Evolutionary conservation across 2,113 vertebrate genomes (phyloP).

Genomic region (Cryptoleucopteryx plumbea): DNA sequence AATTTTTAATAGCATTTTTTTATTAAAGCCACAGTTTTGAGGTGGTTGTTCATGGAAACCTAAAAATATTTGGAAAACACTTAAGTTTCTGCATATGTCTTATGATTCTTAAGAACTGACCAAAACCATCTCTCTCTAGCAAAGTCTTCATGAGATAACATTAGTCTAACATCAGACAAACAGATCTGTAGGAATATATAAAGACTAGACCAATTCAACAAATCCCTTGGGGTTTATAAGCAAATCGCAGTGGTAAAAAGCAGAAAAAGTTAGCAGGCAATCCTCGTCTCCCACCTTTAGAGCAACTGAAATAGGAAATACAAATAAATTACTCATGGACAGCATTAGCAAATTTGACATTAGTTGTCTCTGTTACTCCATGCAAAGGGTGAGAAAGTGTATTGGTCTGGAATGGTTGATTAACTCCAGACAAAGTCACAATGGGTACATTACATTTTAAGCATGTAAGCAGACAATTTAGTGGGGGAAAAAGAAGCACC

Average conservation of each 20-base stretch:
- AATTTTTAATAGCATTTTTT: background rate
- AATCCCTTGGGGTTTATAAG: background rate
- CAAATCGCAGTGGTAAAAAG: background rate
- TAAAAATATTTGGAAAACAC: background rate
- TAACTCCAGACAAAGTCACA: background rate
- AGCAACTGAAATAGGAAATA: background rate
- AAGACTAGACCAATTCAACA: background rate
- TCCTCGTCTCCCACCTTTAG: background rate
- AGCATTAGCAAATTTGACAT: too few relatives aligned
- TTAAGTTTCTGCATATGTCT: background rate
- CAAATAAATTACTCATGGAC: background rate
- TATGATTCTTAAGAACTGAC: background rate
- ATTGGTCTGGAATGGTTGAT: too few relatives aligned
- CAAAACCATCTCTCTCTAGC: background rate
- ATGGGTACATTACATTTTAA: background rate
- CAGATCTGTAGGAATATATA: background rate
- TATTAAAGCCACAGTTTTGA: background rate
- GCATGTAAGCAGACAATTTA: background rate
- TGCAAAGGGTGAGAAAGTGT: rapidly evolving
- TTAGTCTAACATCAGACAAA: background rate
- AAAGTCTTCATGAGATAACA: background rate
- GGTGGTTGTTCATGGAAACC: background rate
- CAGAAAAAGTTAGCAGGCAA: background rate
- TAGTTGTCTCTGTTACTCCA: background rate
- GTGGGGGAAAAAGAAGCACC: background rate